phyloP scores from a whole-genome alignment of 1,140 invertebrate species.

The Brevipalpus yothersi region DNA sequence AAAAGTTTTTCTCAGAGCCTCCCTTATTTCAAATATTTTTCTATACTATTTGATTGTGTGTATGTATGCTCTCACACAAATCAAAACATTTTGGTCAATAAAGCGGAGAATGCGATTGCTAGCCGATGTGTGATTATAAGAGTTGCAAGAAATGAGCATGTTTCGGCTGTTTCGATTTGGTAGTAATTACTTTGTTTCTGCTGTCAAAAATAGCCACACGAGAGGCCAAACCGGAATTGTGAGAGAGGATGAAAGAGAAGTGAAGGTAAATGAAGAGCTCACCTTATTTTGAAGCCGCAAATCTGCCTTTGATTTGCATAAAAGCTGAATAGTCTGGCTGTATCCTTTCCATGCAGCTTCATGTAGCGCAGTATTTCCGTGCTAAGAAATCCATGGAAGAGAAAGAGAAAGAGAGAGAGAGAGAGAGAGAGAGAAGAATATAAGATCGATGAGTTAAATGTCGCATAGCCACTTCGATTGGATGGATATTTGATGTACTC shows the following conservation, averaged over 20 bases:
- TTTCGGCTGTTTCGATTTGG: not conserved
- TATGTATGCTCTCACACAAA: no score
- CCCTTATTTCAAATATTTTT: no score
- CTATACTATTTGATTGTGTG: no score
- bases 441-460: not conserved
- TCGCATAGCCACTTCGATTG: not conserved
- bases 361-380: constrained; percentile 68
- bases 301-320: constrained; percentile 40
- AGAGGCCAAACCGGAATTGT: not conserved
- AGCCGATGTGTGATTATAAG: no score
- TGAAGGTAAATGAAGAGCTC: constrained; percentile 1
- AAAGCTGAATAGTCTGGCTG: constrained; percentile 46
- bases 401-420: not conserved
- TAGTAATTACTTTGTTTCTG: not conserved
- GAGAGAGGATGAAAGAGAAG: not conserved
- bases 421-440: not conserved
- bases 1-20: no score
- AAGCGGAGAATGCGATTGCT: no score
- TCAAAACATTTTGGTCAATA: no score
- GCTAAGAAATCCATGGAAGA: not conserved
- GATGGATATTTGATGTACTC: not conserved
- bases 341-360: constrained; percentile 84
- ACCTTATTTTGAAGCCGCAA: constrained; percentile 44
- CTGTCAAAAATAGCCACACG: not conserved
- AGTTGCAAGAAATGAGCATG: not conserved